Evolutionary conservation across 2,797 vertebrate species (phyloP), one percentile per base, ranked within the genome.

Genomic region (Pangasius larnaudii): DNA sequence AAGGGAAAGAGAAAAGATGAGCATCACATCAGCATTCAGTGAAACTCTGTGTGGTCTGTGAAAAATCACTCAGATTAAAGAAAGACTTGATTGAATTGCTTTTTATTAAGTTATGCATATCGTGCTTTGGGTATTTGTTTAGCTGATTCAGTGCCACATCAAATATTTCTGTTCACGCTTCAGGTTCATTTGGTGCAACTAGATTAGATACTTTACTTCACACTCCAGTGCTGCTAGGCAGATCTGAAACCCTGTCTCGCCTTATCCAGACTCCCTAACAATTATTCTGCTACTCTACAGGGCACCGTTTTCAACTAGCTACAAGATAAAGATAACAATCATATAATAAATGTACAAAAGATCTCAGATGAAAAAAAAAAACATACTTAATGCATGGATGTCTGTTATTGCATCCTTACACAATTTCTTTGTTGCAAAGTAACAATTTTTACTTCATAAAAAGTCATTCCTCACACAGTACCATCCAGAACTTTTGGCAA

Each of bases 21-120:
- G 85, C 79, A 49, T 84, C 69, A 53, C 86, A 46, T 84, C 80
- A 71, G 77, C 71, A 83, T 81, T 85, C 75, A 72, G 49, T 9
- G 53, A 30, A 79, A 51, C 77, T 24, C 56, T 18, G n/a, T 61
- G 46, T 46, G 22, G 75, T 80, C 53, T 36, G 13, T 58, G 49
- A 33, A 58, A 69, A 74, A 84, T 56, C 22, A 85, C 27, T 71
- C 5, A 30, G 49, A 65, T n/a, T 59, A 30, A 42, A 63, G 72
- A 84, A 78, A 1, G 16, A 63, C 36, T 56, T 30, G 87, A 85
- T 36, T 46, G 49, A 84, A 71, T 87, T 65, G 42, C 1, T 53
- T 49, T 49, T 33, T 61, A 82, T 75, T 82, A 27, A 46, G 33
- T 85, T 59, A 67, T 87, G 77, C 63, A 46, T 42, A 67, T 71